Evolutionary conservation across 1,140 invertebrate species (phyloP), one percentile per base, ranked within the genome.

Genomic region (Trachelipus rathkii): DNA sequence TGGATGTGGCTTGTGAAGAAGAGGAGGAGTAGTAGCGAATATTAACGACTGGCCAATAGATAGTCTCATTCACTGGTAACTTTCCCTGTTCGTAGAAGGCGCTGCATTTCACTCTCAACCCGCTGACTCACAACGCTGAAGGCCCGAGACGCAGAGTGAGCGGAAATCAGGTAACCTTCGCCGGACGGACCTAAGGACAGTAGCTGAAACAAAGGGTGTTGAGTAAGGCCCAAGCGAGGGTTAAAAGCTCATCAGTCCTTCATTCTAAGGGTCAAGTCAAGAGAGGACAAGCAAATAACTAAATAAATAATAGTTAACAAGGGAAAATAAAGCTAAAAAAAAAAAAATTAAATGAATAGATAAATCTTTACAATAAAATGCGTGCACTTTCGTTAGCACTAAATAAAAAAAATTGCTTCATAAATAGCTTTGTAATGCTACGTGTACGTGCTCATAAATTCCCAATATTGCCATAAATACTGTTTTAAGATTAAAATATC

Each of bases 151-250:
- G 73, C 77, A 66, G 77, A 75, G 43, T 78, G 77, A 75, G 75
- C 77, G 71, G 75, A 71, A 73, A 71, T 73, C 73, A 78, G 77
- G 71, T 33, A 33, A 66, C 77, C 77, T 73, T 75, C 75, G 73
- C 71, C 77, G 75, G 77, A 75, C 73, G 75, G 75, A 78, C 75
- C 77, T 78, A 73, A 78, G 77, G 75, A 78, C 69, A 78, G 68
- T 45, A 75, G 77, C 77, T 78, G 77, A 78, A 78, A 78, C 75
- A 78, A 75, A 78, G 77, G 75, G 67, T 75, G 75, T 73, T 73
- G 73, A 24, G 74, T 70, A 70, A 53, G 73, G 70, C 77, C 75
- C 77, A 78, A 74, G 74, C 73, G 50, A 19, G 50, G 50, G 50
- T 19, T 15, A 19, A 13, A 19, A 19, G 50, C 33, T 33, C 33